Conservation (phyloP, 2,888 invertebrate species). For the Cerceris ruficornis region DNA sequence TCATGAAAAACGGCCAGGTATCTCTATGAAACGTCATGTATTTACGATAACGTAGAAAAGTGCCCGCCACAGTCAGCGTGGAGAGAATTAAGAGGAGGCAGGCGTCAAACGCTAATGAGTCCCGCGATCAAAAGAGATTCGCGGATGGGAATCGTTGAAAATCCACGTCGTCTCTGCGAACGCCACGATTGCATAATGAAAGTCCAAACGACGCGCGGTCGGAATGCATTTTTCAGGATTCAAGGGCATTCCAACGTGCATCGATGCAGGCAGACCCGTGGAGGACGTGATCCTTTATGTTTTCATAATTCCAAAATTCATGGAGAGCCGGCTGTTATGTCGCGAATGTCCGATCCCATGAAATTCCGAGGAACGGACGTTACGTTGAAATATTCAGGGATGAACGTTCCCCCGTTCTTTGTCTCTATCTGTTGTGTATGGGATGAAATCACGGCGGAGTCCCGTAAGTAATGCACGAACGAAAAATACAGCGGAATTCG, state of each 20-base stretch:
- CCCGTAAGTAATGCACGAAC: constrained; percentile 24
- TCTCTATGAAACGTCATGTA: constrained; percentile 32
- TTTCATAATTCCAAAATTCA: too few species aligned
- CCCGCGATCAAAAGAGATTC: not conserved
- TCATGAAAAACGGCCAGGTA: constrained; percentile 32
- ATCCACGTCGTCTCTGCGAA: constrained; percentile 2
- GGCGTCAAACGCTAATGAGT: constrained; percentile 31
- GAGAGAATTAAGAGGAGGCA: constrained; percentile 8
- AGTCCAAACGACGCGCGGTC: too few species aligned
- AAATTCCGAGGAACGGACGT: too few species aligned
- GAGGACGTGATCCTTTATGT: too few species aligned
- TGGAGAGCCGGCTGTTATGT: too few species aligned
- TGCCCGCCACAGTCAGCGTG: constrained; percentile 11
- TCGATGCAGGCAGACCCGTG: too few species aligned
- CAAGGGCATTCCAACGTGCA: too few species aligned
- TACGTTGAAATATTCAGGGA: too few species aligned
- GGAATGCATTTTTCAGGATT: too few species aligned
- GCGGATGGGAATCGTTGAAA: not conserved
- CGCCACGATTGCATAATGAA: not conserved
- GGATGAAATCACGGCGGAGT: not conserved
- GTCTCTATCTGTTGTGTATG: too few species aligned
- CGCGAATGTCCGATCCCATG: too few species aligned
- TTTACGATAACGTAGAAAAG: constrained; percentile 38
- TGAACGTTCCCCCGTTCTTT: too few species aligned
- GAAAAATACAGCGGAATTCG: constrained; percentile 21